A percentile compares a stretch with the other conserved stretches of the same genome.
Conservation (phyloP, 2,888 invertebrate genomes). For the Eremobia ochroleuca region DNA sequence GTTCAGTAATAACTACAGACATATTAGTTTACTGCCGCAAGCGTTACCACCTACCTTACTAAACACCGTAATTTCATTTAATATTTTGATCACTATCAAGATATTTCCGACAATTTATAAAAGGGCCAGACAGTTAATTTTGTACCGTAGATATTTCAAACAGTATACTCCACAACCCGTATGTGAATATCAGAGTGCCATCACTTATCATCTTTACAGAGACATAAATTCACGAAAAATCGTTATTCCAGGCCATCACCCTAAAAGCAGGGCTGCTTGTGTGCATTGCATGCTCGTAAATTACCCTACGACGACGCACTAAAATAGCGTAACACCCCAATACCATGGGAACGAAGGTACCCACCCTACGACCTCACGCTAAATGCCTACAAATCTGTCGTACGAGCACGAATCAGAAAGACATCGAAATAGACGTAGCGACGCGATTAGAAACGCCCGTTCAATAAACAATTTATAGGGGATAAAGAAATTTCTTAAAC, state of each 20-base stretch:
- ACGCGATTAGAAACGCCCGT: slow-evolving; percentile 86
- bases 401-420: slow-evolving; percentile 86
- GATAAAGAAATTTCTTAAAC: slow-evolving; percentile 81
- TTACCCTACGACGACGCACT: slow-evolving; percentile 87
- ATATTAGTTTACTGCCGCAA: slow-evolving; percentile 66
- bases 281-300: slow-evolving; percentile 87
- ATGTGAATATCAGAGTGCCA: slow-evolving; percentile 60
- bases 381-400: slow-evolving; percentile 88
- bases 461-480: slow-evolving; percentile 87
- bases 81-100: slow-evolving; percentile 71
- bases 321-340: slow-evolving; percentile 90
- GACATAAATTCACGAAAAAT: slow-evolving; percentile 84
- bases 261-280: slow-evolving; percentile 84
- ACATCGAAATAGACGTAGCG: slow-evolving; percentile 82
- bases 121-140: slow-evolving; percentile 59
- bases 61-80: slow-evolving; percentile 73
- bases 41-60: slow-evolving; percentile 65
- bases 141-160: slow-evolving; percentile 61
- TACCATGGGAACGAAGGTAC: slow-evolving; percentile 86
- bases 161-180: slow-evolving; percentile 46
- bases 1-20: slow-evolving; percentile 48
- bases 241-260: slow-evolving; percentile 84
- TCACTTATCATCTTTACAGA: slow-evolving; percentile 78
- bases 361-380: slow-evolving; percentile 80
- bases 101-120: slow-evolving; percentile 49